Percentiles rank a stretch among this genome's conserved stretches.
phyloP scores from a whole-genome alignment of 2,888 invertebrate genomes.

The Parasteatoda lunata region DNA sequence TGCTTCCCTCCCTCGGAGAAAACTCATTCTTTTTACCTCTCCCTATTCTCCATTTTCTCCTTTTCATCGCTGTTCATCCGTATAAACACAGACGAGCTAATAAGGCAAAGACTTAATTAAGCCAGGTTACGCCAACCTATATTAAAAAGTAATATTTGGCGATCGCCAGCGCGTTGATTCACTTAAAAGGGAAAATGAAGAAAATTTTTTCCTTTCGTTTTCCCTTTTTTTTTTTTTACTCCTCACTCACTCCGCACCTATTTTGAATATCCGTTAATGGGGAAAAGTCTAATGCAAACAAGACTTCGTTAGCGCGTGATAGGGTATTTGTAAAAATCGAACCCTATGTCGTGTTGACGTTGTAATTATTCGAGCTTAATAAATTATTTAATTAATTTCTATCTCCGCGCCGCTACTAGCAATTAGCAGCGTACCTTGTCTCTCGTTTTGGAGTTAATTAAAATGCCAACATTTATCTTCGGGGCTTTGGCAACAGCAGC shows the following conservation, averaged over 20 bases:
- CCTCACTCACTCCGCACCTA: conserved; percentile 39
- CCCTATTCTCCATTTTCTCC: conserved; percentile 10
- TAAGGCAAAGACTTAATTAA: conserved; percentile 69
- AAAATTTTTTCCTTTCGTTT: no score
- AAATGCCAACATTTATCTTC: conserved; percentile 67
- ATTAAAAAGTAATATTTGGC: conserved; percentile 69
- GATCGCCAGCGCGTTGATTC: conserved; percentile 65
- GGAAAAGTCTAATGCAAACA: conserved; percentile 61
- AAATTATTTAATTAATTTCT: conserved; percentile 69
- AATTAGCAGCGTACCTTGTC: conserved; percentile 63
- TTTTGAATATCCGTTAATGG: conserved; percentile 67
- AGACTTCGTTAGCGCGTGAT: conserved; percentile 64
- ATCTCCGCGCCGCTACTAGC: conserved; percentile 59
- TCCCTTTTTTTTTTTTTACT: conserved; percentile 24
- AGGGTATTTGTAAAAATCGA: conserved; percentile 68
- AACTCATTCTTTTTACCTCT: conserved; percentile 10
- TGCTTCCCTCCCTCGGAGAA: conserved; percentile 10
- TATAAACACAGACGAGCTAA: conserved; percentile 66
- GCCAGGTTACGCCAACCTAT: conserved; percentile 61
- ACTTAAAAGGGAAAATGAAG: conserved; percentile 37
- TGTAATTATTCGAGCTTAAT: conserved; percentile 68
- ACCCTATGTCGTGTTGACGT: conserved; percentile 63
- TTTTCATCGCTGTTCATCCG: conserved; percentile 42
- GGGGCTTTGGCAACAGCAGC: conserved; percentile 10
- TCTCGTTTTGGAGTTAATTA: conserved; percentile 50